phyloP scores from a whole-genome alignment of 2,113 vertebrate species.

The Anolis sagrei region DNA sequence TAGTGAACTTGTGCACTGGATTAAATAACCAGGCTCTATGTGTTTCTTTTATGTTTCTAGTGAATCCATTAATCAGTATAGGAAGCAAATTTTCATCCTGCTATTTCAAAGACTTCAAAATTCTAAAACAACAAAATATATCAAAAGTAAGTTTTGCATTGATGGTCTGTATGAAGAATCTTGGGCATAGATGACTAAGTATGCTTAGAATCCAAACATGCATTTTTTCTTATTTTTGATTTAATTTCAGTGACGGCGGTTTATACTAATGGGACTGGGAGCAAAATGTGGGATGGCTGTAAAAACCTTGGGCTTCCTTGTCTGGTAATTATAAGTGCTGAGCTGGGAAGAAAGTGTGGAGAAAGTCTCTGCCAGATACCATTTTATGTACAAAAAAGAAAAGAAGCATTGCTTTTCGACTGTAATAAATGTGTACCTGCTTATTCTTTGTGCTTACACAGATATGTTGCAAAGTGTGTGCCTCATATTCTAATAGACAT shows the following conservation, averaged over 20 bases:
- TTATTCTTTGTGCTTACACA: background rate
- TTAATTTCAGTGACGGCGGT: background rate
- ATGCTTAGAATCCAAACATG: background rate
- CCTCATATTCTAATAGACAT: background rate
- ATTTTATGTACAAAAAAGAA: background rate
- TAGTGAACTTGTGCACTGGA: background rate
- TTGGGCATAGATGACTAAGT: background rate
- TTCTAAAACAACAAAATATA: conserved; percentile 98
- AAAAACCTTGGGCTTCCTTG: background rate
- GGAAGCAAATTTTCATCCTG: conserved; percentile 97
- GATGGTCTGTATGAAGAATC: background rate
- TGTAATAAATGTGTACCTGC: background rate
- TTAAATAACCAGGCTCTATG: conserved; percentile 4
- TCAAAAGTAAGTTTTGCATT: conserved; percentile 90
- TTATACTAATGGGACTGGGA: background rate
- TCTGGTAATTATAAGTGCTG: background rate
- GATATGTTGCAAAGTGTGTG: fast-evolving
- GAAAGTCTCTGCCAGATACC: background rate
- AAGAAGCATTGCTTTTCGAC: background rate
- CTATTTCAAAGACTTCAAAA: conserved; percentile 97
- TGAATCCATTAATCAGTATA: conserved; percentile 91
- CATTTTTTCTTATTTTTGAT: background rate
- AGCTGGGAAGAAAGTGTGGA: background rate
- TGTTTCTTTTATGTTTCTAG: conserved; percentile 73
- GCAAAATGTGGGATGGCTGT: background rate